Percentiles rank a stretch among this genome's conserved stretches.
phyloP scores from a whole-genome alignment of 2,113 vertebrate species.

The Perca schrenkii region DNA sequence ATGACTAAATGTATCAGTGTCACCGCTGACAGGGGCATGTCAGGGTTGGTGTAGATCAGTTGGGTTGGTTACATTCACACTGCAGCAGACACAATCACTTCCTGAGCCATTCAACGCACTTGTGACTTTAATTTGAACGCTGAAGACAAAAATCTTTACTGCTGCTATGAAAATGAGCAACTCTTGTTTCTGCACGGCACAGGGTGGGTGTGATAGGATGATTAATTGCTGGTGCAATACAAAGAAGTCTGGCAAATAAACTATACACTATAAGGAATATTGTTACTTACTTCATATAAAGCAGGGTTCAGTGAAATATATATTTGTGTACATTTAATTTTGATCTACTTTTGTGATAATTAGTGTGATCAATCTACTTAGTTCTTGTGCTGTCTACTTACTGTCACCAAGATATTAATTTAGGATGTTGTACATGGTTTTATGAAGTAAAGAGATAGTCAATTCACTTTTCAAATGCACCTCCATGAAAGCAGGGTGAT shows the following conservation, averaged over 20 bases:
- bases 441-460: neutral
- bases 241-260: neutral
- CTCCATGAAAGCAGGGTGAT: neutral
- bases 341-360: neutral
- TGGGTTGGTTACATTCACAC: conserved; percentile 10
- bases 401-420: neutral
- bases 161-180: neutral
- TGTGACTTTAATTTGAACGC: neutral
- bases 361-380: neutral
- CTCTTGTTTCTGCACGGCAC: neutral
- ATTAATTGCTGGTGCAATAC: neutral
- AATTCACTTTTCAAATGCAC: neutral
- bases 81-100: neutral
- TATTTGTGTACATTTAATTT: neutral
- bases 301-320: neutral
- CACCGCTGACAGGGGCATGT: conserved; percentile 3
- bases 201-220: conserved; percentile 1
- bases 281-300: neutral
- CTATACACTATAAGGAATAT: neutral
- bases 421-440: neutral
- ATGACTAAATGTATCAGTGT: conserved; percentile 59
- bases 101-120: neutral
- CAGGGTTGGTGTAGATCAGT: neutral
- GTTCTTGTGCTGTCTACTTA: neutral
- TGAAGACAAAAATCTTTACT: neutral